Base-by-base conservation (phyloP, 2,888 invertebrate genomes). In the Drosophila yooni region DNA sequence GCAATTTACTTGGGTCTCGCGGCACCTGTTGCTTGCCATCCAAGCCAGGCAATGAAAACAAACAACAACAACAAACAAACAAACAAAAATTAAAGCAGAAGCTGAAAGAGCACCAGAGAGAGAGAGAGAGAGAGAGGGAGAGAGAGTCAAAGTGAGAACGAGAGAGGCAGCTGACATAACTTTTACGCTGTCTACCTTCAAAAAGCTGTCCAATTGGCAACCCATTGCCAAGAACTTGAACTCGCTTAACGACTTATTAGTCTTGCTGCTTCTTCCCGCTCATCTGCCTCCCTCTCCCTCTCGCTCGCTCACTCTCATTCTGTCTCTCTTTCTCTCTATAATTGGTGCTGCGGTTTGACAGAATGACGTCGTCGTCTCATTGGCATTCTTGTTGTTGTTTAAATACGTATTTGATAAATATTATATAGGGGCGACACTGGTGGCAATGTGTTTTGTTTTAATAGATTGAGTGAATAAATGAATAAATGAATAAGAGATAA, bases 161-260 rank as follows among this genome's bases (percentile, higher is more conserved):
- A 50, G 64, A 61, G 75, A 63, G 48, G 21, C n/a, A 21, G 34
- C 48, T 43, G 83, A 70, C 82, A 82, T 81, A 87, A 84, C 70
- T 83, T 81, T 57, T 40, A 54, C 34, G 43, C 63, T n/a, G 79
- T 60, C 73, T 84, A 61, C 85, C 84, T 73, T 58, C 66, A 46
- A 71, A 71, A 81, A 65, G 70, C 52, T 75, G 62, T 48, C 48
- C 65, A 82, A 76, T 76, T 77, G 73, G 57, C 88, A 79, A 62
- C 61, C 58, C 73, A 89, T 72, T 79, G 89, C 89, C 85, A 88
- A 89, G 90, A 89, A 83, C 85, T 89, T 88, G 85, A 85, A 88
- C 67, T 70, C 70, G 66, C 88, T 73, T 69, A 81, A 73, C 79
- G 73, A 68, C 72, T 70, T 64, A 33, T 52, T 60, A 62, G n/a